A percentile compares a stretch with the other conserved stretches of the same genome.
Conservation (phyloP, 1,140 invertebrate species). For the Anastrepha obliqua region DNA sequence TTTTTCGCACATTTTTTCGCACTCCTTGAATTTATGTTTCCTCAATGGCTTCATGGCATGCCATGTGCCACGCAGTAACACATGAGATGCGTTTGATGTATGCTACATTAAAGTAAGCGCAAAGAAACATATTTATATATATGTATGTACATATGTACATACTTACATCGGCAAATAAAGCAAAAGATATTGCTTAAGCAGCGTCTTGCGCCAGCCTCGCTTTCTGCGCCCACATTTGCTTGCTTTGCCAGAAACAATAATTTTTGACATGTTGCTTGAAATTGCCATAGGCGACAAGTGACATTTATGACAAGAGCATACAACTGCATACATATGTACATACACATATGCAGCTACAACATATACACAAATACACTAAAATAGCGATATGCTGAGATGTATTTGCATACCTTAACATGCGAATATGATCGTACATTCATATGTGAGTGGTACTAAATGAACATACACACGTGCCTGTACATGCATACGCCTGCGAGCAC, state of each 20-base stretch:
- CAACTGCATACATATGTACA: not conserved
- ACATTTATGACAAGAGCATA: constrained; percentile 38
- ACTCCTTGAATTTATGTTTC: constrained; percentile 40
- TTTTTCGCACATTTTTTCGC: constrained; percentile 19
- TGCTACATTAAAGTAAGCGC: not conserved
- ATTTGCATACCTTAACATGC: not conserved
- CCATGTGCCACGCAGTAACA: not conserved
- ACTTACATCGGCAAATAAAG: not conserved
- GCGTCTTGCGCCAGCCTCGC: not conserved
- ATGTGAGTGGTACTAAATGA: too few species aligned
- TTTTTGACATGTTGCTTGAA: constrained; percentile 50
- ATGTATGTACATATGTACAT: not conserved
- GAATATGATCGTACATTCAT: too few species aligned
- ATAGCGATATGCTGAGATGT: not conserved
- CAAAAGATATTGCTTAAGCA: not conserved
- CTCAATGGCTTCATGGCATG: constrained; percentile 16
- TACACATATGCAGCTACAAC: not conserved
- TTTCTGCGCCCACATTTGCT: constrained; percentile 28
- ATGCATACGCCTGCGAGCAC: not conserved
- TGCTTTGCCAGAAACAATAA: constrained; percentile 46
- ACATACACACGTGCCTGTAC: too few species aligned
- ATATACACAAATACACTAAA: not conserved
- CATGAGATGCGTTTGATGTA: not conserved
- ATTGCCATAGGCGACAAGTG: constrained; percentile 46
- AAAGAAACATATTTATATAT: not conserved